Base-by-base conservation (phyloP, 1,140 invertebrate genomes). In the Drosophila insularis region DNA sequence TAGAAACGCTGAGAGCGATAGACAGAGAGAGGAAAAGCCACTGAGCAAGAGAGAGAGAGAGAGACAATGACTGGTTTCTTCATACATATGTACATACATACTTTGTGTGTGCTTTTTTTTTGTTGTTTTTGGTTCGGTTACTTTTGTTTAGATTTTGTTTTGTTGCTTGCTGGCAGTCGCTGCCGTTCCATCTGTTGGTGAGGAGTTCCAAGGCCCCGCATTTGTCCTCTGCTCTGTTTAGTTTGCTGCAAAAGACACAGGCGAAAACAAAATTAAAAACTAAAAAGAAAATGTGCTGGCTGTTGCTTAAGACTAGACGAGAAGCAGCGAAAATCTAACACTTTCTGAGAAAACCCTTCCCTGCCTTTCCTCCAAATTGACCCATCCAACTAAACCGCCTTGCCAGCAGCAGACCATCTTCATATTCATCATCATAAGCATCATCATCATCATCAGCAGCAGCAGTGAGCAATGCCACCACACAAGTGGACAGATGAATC, bases 401-500 rank as follows among this genome's bases (percentile, higher is more conserved):
- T 13, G 3, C 35, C 35, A 37, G 35, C 11, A 37, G 19, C 13
- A 50, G 27, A 31, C 2, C 43, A 58, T 2, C 17, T 17, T 19
- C 39, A 73, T 10, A 4, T 14, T 14, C 55, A 43, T 23, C 53
- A 11, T 14, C 39, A 19, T 6, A n/a, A 21, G 19, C 55, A 60
- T n/a, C 43, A 35, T 14, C 14, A 14, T 19, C 32, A 62, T 14
- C 10, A 68, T 3, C 4, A 27, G 27, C 27, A 27, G 27, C 27
- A 27, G 27, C 27, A 61, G 46, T 10, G 31, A 63, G 21, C 21
- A 31, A 87, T 89, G 84, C 77, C 84, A 27, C 84, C 84, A 39
- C 70, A 80, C 63, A 67, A 80, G 60, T 89, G 84, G 84, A 89
- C 84, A 35, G 84, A 89, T 17, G 84, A 89, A n/a, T 71, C 85